These are phyloP conservation scores for Phataginus tricuspis DNA, from an alignment of 2,797 vertebrate species.

Conservation along the genomic window DNA sequence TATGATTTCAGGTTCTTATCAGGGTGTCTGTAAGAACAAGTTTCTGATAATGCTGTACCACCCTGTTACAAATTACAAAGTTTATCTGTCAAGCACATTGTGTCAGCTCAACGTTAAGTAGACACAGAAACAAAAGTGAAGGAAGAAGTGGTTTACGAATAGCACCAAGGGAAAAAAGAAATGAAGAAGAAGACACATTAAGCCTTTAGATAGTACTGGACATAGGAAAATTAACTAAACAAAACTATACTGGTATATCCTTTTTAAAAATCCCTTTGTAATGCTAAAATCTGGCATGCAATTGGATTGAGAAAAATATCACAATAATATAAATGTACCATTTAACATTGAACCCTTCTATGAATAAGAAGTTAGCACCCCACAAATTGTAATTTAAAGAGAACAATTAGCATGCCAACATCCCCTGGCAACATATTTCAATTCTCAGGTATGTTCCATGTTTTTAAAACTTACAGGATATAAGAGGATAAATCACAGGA, in stretches of 20 bases:
- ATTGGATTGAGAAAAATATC: not conserved
- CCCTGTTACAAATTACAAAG: slow-evolving; percentile 45
- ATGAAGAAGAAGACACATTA: not conserved
- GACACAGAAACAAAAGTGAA: not conserved
- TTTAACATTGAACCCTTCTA: not conserved
- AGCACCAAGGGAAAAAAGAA: slow-evolving; percentile 30
- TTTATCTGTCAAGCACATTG: slow-evolving; percentile 10
- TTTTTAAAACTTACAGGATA: not conserved
- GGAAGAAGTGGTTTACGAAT: slow-evolving; percentile 18
- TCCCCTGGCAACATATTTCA: not conserved
- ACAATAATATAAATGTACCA: slow-evolving; percentile 19
- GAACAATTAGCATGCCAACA: not conserved
- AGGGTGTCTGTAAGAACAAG: slow-evolving; percentile 1
- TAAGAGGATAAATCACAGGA: not conserved
- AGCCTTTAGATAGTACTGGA: not conserved
- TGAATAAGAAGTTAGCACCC: not conserved
- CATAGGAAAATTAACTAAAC: not conserved
- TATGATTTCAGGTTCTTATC: not conserved
- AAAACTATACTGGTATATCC: not conserved
- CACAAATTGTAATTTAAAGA: slow-evolving; percentile 39
- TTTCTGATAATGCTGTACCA: slow-evolving; percentile 43
- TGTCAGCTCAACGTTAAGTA: slow-evolving; percentile 40
- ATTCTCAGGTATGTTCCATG: not conserved
- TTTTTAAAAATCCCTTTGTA: not conserved
- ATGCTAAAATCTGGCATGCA: not conserved